phyloP scores from a whole-genome alignment of 2,113 vertebrate genomes.

The Larimichthys crocea region DNA sequence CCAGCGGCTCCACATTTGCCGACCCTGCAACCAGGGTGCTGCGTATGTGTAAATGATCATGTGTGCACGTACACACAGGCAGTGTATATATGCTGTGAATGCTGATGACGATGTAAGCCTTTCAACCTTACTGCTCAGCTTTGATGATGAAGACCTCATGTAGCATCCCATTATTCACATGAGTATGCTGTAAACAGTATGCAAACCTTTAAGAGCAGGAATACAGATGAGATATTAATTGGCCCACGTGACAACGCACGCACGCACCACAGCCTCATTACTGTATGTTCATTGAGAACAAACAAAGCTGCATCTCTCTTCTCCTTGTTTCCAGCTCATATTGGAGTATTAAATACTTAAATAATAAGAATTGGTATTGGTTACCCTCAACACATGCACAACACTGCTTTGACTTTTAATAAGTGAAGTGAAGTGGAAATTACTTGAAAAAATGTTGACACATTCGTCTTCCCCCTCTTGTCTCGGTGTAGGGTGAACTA shows the following conservation, averaged over 20 bases:
- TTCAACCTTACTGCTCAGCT: not conserved
- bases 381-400: not conserved
- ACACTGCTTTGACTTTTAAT: slow-evolving; percentile 9
- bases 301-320: not conserved
- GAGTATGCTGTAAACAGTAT: not conserved
- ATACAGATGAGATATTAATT: slow-evolving; percentile 38
- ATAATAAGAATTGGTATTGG: not conserved
- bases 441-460: slow-evolving; percentile 43
- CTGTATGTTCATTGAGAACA: slow-evolving; percentile 22
- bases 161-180: not conserved
- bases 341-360: not conserved
- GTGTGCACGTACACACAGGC: not conserved
- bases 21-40: not conserved
- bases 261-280: slow-evolving; percentile 21
- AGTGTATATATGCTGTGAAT: not conserved
- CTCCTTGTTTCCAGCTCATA: slow-evolving; percentile 6
- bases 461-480: slow-evolving; percentile 13
- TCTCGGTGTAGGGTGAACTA: slow-evolving; percentile 40
- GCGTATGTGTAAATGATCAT: not conserved
- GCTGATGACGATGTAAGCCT: not conserved
- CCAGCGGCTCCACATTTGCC: not conserved
- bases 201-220: not conserved
- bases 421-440: slow-evolving; percentile 43
- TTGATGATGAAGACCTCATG: not conserved
- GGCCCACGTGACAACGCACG: not conserved